Evolutionary conservation across 2,888 invertebrate genomes (phyloP), one percentile per base, ranked within the genome.

Genomic region (Tipula lateralis): DNA sequence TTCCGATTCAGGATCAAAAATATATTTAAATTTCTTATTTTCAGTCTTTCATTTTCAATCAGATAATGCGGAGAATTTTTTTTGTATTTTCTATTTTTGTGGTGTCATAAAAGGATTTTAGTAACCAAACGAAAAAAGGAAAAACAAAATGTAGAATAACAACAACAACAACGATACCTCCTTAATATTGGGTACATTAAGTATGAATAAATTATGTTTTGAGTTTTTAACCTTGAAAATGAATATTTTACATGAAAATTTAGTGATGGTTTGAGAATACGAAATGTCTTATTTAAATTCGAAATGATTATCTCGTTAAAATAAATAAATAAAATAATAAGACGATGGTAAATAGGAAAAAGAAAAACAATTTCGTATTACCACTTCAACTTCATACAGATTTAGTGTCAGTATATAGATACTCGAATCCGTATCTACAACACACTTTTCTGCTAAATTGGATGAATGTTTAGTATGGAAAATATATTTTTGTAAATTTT

Each of bases 101-200:
- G 16, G 24, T 66, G 66, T 66, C 66, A 66, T 24, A 66, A 66
- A 66, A 19, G 66, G 66, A 24, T 44, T 66, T 66, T 66, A n/a
- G 66, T 4, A 44, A 44, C 7, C n/a, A 66, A 9, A 19, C 6
- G 66, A 7, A 66, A 66, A 16, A 3, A 24, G 1, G 24, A 24
- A 66, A 24, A 1, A 66, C 39, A 7, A 13, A 39, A n/a, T n/a
- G 16, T 16, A 66, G 3, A 13, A 50, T 2, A 50, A 50, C 24
- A 50, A 19, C 50, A 66, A 66, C 24, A 66, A 66, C 50, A 66
- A 24, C 66, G 24, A 66, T 9, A 66, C 66, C 66, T 19, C 66
- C 66, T 66, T 66, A 66, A 24, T 66, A 66, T 66, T 66, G 66
- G 66, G 66, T 66, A 66, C 66, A 66, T 66, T 66, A 66, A 66